Percentiles rank a stretch among this genome's conserved stretches.
phyloP scores from a whole-genome alignment of 2,113 vertebrate genomes.

The Meriones unguiculatus region DNA sequence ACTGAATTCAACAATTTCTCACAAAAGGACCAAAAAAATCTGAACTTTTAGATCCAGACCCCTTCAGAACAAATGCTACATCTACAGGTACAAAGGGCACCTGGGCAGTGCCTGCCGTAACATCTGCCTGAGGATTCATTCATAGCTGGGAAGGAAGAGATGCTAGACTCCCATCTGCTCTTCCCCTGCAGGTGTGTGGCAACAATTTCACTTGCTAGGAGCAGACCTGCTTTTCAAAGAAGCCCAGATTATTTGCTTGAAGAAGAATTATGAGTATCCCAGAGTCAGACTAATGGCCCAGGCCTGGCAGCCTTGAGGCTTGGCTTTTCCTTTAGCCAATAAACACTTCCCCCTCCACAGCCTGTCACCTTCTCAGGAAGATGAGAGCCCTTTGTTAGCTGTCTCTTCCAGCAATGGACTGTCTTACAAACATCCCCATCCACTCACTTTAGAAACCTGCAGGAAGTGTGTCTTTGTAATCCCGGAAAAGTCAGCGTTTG shows the following conservation, averaged over 20 bases:
- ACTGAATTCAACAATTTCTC: neutral
- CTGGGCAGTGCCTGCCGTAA: accelerated
- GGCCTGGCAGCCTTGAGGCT: neutral
- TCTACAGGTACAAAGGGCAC: neutral
- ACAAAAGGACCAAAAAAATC: neutral
- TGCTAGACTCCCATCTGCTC: accelerated
- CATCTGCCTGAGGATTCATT: no score
- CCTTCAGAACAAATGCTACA: neutral
- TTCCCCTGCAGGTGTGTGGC: accelerated
- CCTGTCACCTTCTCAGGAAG: neutral
- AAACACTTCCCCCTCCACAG: neutral
- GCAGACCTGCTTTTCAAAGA: neutral
- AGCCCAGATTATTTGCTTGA: neutral
- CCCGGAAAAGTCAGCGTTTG: conserved; percentile 88
- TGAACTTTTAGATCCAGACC: neutral
- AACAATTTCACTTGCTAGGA: neutral
- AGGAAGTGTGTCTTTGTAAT: conserved; percentile 85
- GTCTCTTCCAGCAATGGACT: neutral
- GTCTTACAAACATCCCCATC: neutral
- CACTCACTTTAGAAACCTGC: conserved; percentile 90
- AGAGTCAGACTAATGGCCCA: neutral
- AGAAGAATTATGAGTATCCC: no score
- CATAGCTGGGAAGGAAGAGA: neutral
- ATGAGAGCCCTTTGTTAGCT: accelerated
- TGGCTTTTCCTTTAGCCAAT: neutral